These are phyloP conservation scores for Brachionus sp. DNA, from an alignment of 1,140 invertebrate genomes.

Conservation along the genomic window DNA sequence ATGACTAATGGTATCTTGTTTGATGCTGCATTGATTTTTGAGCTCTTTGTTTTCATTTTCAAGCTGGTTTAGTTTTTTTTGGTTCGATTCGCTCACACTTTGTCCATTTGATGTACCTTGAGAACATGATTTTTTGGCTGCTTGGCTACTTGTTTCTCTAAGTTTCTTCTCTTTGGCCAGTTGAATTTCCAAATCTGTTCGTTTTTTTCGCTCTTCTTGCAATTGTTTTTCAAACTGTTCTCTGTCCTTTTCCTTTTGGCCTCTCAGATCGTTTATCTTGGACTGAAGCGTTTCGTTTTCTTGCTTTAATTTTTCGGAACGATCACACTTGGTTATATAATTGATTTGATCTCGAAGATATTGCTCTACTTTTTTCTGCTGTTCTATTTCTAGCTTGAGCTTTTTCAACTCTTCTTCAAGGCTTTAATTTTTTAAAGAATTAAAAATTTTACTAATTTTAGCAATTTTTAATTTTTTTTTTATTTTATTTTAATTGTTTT, in stretches of 20 bases:
- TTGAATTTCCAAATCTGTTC: conserved; percentile 71
- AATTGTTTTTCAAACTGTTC: conserved; percentile 69
- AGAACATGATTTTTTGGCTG: conserved; percentile 61
- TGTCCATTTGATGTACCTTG: conserved; percentile 56
- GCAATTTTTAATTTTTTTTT: too few species aligned
- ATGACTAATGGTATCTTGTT: background rate
- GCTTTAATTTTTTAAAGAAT: conserved; percentile 42
- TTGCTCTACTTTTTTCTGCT: conserved; percentile 71
- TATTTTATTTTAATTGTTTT: too few species aligned
- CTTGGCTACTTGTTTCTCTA: conserved; percentile 68
- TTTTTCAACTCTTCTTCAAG: conserved; percentile 73
- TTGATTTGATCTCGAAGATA: conserved; percentile 76
- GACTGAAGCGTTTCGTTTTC: conserved; percentile 77
- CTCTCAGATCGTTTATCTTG: conserved; percentile 59
- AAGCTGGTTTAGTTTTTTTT: background rate
- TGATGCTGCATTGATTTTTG: conserved; percentile 11
- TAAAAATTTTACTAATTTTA: too few species aligned
- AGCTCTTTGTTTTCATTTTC: conserved; percentile 20
- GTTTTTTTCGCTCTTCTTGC: conserved; percentile 75
- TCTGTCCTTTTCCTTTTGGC: conserved; percentile 24
- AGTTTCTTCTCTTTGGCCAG: conserved; percentile 69
- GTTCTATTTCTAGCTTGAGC: conserved; percentile 70
- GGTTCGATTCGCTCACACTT: conserved; percentile 31
- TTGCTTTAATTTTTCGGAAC: conserved; percentile 70
- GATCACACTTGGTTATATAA: conserved; percentile 67